Conservation (phyloP, 2,113 vertebrate genomes). For the Daboia siamensis region DNA sequence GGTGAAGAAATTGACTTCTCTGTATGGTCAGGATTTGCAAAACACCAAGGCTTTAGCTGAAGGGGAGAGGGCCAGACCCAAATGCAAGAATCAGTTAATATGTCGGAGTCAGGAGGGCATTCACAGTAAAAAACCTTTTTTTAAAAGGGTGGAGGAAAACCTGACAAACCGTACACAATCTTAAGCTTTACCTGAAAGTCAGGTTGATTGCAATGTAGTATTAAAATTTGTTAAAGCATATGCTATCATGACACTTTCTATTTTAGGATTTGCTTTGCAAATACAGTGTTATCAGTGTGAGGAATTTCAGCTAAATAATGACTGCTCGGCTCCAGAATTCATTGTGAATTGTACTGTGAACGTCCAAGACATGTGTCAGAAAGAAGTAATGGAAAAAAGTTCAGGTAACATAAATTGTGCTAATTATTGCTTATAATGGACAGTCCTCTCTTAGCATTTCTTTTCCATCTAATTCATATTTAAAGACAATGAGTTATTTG, state of each 20-base stretch:
- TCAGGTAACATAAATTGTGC: conserved; percentile 76
- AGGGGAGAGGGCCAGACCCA: fast-evolving
- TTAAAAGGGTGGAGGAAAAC: neutral
- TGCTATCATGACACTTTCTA: neutral
- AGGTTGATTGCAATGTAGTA: neutral
- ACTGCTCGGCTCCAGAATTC: conserved; percentile 93
- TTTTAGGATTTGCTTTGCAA: conserved; percentile 82
- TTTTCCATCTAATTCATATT: neutral
- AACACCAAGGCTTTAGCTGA: neutral
- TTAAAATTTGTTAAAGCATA: neutral
- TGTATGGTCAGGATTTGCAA: neutral
- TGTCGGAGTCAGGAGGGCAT: neutral
- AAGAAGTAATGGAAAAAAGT: conserved; percentile 93
- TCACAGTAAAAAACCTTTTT: fast-evolving
- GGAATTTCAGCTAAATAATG: conserved; percentile 89
- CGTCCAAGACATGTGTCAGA: conserved; percentile 98
- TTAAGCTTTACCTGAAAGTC: neutral
- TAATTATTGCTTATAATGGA: neutral
- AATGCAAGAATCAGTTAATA: fast-evolving
- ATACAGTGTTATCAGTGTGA: conserved; percentile 99
- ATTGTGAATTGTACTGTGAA: conserved; percentile 98
- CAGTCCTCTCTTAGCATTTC: neutral
- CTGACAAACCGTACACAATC: neutral
- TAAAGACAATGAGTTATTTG: neutral
- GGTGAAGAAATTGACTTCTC: neutral